Conservation (phyloP, 1,140 invertebrate genomes). For the Calosoma granatense region DNA sequence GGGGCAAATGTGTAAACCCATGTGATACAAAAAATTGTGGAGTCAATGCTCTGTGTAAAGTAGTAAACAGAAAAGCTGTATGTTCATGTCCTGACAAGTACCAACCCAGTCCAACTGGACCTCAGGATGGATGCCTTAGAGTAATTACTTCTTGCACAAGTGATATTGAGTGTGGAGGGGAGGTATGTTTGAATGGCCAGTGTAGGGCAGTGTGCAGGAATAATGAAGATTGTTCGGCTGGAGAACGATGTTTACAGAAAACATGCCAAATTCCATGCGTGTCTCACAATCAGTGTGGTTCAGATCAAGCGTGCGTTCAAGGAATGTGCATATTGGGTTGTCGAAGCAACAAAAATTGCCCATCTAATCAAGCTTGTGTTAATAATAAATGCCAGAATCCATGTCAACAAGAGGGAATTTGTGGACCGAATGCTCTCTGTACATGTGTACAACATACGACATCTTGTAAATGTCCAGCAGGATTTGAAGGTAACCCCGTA, state of each 20-base stretch:
- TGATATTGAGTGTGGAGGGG: slow-evolving; percentile 68
- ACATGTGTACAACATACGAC: slow-evolving; percentile 57
- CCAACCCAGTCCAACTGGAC: slow-evolving; percentile 45
- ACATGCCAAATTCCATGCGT: slow-evolving; percentile 67
- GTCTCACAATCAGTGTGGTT: slow-evolving; percentile 67
- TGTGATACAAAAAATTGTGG: slow-evolving; percentile 64
- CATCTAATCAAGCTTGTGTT: slow-evolving; percentile 62
- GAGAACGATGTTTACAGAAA: slow-evolving; percentile 68
- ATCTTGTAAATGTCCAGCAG: slow-evolving; percentile 65
- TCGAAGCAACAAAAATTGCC: slow-evolving; percentile 69
- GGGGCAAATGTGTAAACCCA: slow-evolving; percentile 62
- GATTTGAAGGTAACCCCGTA: slow-evolving; percentile 80
- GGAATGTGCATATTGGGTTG: slow-evolving; percentile 74
- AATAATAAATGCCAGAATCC: slow-evolving; percentile 77
- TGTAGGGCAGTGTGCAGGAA: slow-evolving; percentile 74
- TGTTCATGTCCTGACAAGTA: slow-evolving; percentile 68
- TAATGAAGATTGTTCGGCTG: slow-evolving; percentile 63
- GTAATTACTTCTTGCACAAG: slow-evolving; percentile 48
- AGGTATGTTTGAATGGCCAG: slow-evolving; percentile 69
- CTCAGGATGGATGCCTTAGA: slow-evolving; percentile 62
- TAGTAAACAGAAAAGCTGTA: slow-evolving; percentile 59
- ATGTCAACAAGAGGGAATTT: slow-evolving; percentile 61
- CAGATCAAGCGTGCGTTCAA: slow-evolving; percentile 66
- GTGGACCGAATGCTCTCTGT: slow-evolving; percentile 77
- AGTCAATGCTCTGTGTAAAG: slow-evolving; percentile 63